Evolutionary conservation across 2,113 vertebrate genomes (phyloP).

Genomic region (Miniopterus natalensis): DNA sequence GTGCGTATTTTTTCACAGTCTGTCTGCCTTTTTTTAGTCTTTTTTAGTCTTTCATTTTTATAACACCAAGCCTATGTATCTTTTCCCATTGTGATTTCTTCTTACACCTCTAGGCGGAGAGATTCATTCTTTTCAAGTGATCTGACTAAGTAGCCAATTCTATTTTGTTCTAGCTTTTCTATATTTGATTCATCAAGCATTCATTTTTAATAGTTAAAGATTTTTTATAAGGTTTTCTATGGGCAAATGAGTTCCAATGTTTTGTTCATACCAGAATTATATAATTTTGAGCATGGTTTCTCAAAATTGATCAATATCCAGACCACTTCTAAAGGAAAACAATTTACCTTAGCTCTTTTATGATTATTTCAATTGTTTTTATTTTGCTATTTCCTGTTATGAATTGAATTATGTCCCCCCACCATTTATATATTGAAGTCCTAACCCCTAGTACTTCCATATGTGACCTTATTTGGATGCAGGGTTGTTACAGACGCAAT

Average conservation of each 20-base stretch:
- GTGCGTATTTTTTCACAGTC: not conserved
- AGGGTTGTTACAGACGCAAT: not conserved
- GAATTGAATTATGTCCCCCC: not conserved
- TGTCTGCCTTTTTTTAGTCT: not conserved
- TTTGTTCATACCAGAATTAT: not conserved
- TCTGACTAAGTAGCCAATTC: not conserved
- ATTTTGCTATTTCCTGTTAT: not conserved
- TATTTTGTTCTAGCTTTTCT: not conserved
- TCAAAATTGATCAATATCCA: not conserved
- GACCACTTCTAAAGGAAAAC: not conserved
- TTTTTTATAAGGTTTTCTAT: not conserved
- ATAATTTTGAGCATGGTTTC: not conserved
- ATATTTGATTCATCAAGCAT: not conserved
- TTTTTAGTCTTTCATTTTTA: not conserved
- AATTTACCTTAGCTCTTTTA: not conserved
- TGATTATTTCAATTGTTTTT: not conserved
- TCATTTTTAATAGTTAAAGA: conserved; percentile 24
- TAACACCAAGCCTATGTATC: not conserved
- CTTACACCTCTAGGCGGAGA: not conserved
- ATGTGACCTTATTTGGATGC: not conserved
- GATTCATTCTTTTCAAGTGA: not conserved
- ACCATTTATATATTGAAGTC: not conserved
- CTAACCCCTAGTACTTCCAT: not conserved
- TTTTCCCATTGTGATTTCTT: not conserved
- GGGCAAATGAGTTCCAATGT: not conserved